Percentiles rank a stretch among this genome's conserved stretches.
phyloP scores from a whole-genome alignment of 2,113 vertebrate species.

The Oncorhynchus nerka region DNA sequence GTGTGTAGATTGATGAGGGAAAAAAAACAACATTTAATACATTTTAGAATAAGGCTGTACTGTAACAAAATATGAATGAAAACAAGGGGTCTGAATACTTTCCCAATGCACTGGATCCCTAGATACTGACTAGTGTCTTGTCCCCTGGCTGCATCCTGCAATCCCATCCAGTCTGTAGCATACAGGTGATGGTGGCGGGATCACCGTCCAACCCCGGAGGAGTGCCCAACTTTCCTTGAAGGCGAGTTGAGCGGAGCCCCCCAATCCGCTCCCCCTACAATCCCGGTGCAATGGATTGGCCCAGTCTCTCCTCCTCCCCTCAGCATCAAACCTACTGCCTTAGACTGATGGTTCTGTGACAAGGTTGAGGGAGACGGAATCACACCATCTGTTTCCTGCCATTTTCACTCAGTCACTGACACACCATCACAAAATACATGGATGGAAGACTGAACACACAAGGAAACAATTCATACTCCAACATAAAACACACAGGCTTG shows the following conservation, averaged over 20 bases:
- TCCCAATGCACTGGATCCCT: no score
- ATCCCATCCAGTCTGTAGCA: no score
- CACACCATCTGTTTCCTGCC: slow-evolving; percentile 61
- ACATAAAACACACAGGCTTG: not conserved
- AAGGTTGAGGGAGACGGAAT: slow-evolving; percentile 41
- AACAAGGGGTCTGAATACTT: no score
- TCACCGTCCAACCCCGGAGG: not conserved
- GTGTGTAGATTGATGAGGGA: no score
- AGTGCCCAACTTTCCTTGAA: slow-evolving; percentile 18
- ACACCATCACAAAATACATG: slow-evolving; percentile 28
- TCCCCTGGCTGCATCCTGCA: no score
- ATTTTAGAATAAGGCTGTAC: no score
- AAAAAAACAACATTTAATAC: no score
- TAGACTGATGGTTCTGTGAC: slow-evolving; percentile 36
- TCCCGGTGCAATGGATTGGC: slow-evolving; percentile 1
- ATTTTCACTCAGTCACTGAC: slow-evolving; percentile 55
- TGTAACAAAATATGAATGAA: no score
- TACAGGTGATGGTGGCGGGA: not conserved
- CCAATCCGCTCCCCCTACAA: not conserved
- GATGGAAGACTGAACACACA: slow-evolving; percentile 31
- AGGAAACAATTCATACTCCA: slow-evolving; percentile 8
- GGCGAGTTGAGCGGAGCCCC: not conserved
- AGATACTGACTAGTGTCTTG: no score
- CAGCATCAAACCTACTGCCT: not conserved
- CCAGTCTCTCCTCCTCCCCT: not conserved